Conservation (phyloP, 2,888 invertebrate genomes). For the Dynastes hyllus region DNA sequence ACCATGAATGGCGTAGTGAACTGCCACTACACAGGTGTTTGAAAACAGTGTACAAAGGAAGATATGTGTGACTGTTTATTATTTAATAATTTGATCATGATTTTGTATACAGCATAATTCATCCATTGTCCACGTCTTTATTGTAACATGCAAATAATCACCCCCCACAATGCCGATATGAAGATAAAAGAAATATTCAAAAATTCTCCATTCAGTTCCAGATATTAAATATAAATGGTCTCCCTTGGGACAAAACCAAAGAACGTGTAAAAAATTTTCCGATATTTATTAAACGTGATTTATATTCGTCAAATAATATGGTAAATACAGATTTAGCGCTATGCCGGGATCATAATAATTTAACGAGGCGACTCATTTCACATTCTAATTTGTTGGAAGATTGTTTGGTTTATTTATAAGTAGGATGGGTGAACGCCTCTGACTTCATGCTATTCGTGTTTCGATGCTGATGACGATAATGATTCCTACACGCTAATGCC, state of each 20-base stretch:
- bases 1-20: too few species aligned
- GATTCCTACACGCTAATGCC: slow-evolving; percentile 22
- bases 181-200: slow-evolving; percentile 1
- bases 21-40: too few species aligned
- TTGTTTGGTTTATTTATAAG: slow-evolving; percentile 49
- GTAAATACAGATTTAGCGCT: slow-evolving; percentile 46
- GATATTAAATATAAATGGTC: slow-evolving; percentile 32
- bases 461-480: slow-evolving; percentile 18
- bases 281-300: slow-evolving; percentile 37
- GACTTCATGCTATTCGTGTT: slow-evolving; percentile 29
- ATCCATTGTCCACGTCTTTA: not conserved
- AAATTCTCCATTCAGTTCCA: not conserved
- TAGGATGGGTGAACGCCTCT: slow-evolving; percentile 40
- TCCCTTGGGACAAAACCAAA: not conserved
- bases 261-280: slow-evolving; percentile 31
- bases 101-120: not conserved
- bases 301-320: slow-evolving; percentile 46
- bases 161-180: not conserved
- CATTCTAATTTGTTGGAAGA: slow-evolving; percentile 52
- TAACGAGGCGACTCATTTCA: slow-evolving; percentile 50
- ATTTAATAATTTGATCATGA: too few species aligned
- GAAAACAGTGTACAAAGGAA: too few species aligned
- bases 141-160: not conserved
- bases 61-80: too few species aligned
- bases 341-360: slow-evolving; percentile 47